Evolutionary conservation across 1,140 invertebrate species (phyloP).

Genomic region (Diuraphis noxia): DNA sequence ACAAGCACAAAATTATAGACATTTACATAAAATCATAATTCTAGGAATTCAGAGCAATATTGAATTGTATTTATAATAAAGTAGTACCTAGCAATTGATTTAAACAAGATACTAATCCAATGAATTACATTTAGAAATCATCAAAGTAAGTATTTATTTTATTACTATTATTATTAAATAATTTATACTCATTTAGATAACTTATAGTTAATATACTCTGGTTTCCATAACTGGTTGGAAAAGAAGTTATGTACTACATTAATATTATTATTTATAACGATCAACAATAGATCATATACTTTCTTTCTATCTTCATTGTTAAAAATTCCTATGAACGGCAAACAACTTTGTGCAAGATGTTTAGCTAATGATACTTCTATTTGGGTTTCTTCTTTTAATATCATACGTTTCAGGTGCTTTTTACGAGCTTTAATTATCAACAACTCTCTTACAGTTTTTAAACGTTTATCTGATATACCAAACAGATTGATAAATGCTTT

Average conservation of each 20-base stretch:
- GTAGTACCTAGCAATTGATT: not conserved
- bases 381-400: slow-evolving; percentile 55
- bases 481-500: slow-evolving; percentile 65
- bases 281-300: slow-evolving; percentile 54
- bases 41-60: not conserved
- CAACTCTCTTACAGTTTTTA: slow-evolving; percentile 62
- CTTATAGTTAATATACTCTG: slow-evolving; percentile 62
- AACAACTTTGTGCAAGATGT: slow-evolving; percentile 55
- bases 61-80: not conserved
- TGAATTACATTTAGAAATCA: not conserved
- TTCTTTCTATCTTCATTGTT: slow-evolving; percentile 52
- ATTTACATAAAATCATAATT: not conserved
- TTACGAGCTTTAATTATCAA: slow-evolving; percentile 60
- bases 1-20: not conserved
- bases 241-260: slow-evolving; percentile 65
- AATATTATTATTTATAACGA: slow-evolving; percentile 59
- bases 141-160: not conserved
- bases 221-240: slow-evolving; percentile 65
- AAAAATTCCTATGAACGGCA: slow-evolving; percentile 54
- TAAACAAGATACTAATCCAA: not conserved
- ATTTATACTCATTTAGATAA: slow-evolving; percentile 31
- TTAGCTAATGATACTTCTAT: slow-evolving; percentile 55
- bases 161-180: no score
- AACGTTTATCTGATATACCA: slow-evolving; percentile 63
- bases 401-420: slow-evolving; percentile 57